Evolutionary conservation across 64 coral and sea anemone species (phyloP).

Genomic region (Cladopsammia gracilis): DNA sequence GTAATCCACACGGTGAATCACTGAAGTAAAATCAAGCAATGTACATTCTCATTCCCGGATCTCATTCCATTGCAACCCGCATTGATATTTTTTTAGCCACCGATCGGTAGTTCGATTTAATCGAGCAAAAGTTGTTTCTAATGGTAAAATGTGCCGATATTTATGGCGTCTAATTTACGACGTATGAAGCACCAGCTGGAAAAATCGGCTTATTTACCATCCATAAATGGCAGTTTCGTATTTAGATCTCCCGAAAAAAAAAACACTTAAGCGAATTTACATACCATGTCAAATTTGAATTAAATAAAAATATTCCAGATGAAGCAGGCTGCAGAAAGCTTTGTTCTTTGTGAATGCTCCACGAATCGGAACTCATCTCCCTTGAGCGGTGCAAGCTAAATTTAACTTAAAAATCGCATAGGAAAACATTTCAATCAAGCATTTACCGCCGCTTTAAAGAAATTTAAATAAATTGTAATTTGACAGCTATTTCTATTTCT

Average conservation of each 20-base stretch:
- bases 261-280: conserved; percentile 1
- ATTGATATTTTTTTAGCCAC: neutral
- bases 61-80: neutral
- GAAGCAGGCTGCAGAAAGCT: neutral
- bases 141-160: conserved; percentile 17
- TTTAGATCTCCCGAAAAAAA: conserved; percentile 29
- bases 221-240: conserved; percentile 41
- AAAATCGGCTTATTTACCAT: conserved; percentile 37
- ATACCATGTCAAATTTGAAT: conserved; percentile 41
- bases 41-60: too few species aligned
- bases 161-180: neutral
- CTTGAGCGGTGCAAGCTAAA: neutral
- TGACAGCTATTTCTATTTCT: conserved; percentile 6
- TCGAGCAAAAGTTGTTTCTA: conserved; percentile 8
- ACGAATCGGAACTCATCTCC: conserved; percentile 2
- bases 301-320: neutral
- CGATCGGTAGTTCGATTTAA: neutral
- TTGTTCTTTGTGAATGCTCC: neutral
- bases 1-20: neutral
- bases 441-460: conserved; percentile 13
- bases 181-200: conserved; percentile 14
- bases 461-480: conserved; percentile 18
- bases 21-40: too few species aligned
- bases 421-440: conserved; percentile 34
- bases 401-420: neutral